Evolutionary conservation across 2,113 vertebrate genomes (phyloP).

Genomic region (Peromyscus maniculatus): DNA sequence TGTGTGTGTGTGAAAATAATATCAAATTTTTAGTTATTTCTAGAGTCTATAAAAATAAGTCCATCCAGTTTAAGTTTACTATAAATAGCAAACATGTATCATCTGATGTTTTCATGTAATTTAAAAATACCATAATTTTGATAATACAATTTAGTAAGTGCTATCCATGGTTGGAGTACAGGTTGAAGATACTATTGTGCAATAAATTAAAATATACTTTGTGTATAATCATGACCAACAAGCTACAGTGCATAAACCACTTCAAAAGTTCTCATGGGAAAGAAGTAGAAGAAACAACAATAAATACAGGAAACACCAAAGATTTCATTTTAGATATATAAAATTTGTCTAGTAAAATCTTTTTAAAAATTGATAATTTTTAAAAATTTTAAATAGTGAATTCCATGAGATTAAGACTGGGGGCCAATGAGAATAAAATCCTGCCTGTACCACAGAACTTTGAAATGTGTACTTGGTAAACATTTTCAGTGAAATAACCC

Average conservation of each 20-base stretch:
- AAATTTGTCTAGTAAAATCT: not conserved
- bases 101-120: not conserved
- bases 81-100: not conserved
- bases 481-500: not conserved
- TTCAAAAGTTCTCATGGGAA: not conserved
- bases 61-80: not conserved
- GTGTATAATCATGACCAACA: not conserved
- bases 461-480: not conserved
- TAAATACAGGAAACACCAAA: not conserved
- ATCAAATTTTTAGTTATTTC: not conserved
- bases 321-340: not conserved
- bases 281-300: not conserved
- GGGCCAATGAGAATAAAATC: not conserved
- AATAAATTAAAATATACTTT: not conserved
- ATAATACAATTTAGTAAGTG: not conserved
- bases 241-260: not conserved
- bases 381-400: not conserved
- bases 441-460: not conserved
- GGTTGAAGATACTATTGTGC: not conserved
- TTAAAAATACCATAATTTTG: not conserved
- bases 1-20: not conserved
- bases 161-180: not conserved
- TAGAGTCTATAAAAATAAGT: not conserved
- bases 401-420: not conserved
- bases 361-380: not conserved